phyloP scores from a whole-genome alignment of 2,888 invertebrate genomes.

The Drosophila picticornis region DNA sequence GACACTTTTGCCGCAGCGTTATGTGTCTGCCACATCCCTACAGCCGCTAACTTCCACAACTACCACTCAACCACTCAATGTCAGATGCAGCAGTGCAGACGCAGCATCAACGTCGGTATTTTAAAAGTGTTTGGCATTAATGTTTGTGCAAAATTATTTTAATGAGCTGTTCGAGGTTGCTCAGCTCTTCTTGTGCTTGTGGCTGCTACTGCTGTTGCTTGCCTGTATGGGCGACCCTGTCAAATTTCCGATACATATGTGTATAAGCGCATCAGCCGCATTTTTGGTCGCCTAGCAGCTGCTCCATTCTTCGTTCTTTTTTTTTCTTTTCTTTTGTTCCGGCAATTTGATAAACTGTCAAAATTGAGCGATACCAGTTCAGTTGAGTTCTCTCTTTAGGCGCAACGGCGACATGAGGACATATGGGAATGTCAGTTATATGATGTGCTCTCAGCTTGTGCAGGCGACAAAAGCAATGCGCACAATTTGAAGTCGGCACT shows the following conservation, averaged over 20 bases:
- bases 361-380: conserved; percentile 34
- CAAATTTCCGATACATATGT: neutral
- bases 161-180: conserved; percentile 64
- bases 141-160: conserved; percentile 78
- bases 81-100: conserved; percentile 69
- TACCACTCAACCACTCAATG: conserved; percentile 75
- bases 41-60: neutral
- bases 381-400: conserved; percentile 13
- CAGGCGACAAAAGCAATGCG: conserved; percentile 24
- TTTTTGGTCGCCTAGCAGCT: conserved; percentile 49
- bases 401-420: conserved; percentile 28
- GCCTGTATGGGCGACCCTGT: neutral
- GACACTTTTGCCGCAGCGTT: conserved; percentile 72
- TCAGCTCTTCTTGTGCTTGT: neutral
- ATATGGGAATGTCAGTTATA: conserved; percentile 17
- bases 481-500: neutral
- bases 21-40: conserved; percentile 41
- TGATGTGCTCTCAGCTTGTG: neutral
- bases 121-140: conserved; percentile 70
- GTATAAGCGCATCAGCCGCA: conserved; percentile 13
- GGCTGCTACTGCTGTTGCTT: neutral
- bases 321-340: conserved; percentile 45
- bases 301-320: conserved; percentile 40
- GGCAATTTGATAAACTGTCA: conserved; percentile 72
- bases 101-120: conserved; percentile 54